Conservation (phyloP, 2,797 vertebrate genomes). For the Sebastes vulpes region DNA sequence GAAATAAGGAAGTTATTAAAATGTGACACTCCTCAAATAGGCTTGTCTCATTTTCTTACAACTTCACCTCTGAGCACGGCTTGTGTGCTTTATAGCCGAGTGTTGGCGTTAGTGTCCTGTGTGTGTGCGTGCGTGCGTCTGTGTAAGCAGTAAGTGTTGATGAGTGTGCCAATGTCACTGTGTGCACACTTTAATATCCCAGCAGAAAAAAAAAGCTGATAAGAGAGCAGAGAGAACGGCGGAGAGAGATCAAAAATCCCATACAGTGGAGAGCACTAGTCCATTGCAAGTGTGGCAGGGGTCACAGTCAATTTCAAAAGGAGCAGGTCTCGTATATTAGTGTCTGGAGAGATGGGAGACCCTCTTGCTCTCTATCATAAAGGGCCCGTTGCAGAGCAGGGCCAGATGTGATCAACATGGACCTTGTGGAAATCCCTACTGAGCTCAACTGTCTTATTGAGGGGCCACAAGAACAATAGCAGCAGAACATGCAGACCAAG, state of each 20-base stretch:
- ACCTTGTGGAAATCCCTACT: conserved; percentile 78
- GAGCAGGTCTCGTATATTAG: conserved; percentile 86
- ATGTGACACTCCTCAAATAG: conserved; percentile 24
- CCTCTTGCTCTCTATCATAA: conserved; percentile 85
- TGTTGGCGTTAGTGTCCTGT: background rate
- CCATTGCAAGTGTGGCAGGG: conserved; percentile 85
- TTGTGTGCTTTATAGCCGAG: conserved; percentile 5
- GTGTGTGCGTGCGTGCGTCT: background rate
- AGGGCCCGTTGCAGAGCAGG: conserved; percentile 67
- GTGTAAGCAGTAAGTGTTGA: conserved; percentile 37
- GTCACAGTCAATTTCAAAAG: conserved; percentile 88
- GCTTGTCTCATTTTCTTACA: conserved; percentile 9
- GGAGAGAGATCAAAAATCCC: conserved; percentile 78
- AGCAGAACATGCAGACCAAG: conserved; percentile 51
- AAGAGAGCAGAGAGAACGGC: conserved; percentile 66
- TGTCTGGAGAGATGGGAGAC: conserved; percentile 80
- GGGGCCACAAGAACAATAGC: conserved; percentile 57
- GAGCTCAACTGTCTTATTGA: conserved; percentile 71
- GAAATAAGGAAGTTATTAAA: conserved; percentile 38
- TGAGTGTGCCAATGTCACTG: conserved; percentile 38
- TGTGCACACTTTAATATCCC: conserved; percentile 77
- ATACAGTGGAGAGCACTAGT: conserved; percentile 82
- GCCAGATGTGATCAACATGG: conserved; percentile 85
- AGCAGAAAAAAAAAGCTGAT: conserved; percentile 75
- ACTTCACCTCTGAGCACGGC: conserved; percentile 8